Evolutionary conservation across 2,113 vertebrate species (phyloP).

Genomic region (Sylvia atricapilla): DNA sequence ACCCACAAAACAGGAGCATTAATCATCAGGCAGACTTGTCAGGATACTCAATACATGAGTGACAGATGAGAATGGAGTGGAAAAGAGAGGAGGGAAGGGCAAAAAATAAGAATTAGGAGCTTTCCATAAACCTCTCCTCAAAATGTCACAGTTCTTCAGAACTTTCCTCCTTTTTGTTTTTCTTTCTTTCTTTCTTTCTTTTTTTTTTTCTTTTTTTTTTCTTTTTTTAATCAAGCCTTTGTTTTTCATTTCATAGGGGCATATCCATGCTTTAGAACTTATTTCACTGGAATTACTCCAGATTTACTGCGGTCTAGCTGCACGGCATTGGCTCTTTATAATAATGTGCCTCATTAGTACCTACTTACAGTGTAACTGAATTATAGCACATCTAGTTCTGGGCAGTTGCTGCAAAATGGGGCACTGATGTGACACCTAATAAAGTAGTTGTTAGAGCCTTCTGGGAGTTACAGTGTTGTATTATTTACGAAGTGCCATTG

Average conservation of each 20-base stretch:
- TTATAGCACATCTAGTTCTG: slow-evolving; percentile 29
- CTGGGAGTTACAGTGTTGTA: neutral
- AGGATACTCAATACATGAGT: slow-evolving; percentile 10
- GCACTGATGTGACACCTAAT: slow-evolving; percentile 51
- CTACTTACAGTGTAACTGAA: slow-evolving; percentile 54
- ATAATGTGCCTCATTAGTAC: slow-evolving; percentile 38
- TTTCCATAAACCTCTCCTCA: neutral
- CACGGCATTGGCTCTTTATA: neutral
- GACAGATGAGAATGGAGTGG: neutral
- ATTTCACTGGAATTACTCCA: slow-evolving; percentile 36
- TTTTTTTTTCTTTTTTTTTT: neutral
- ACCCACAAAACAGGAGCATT: slow-evolving; percentile 38
- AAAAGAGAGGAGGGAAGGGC: neutral
- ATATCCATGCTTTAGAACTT: neutral
- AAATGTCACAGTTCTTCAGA: neutral
- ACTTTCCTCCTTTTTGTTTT: neutral
- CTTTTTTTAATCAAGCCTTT: neutral
- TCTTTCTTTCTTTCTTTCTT: neutral
- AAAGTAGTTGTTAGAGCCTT: slow-evolving; percentile 43
- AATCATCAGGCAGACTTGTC: slow-evolving; percentile 19
- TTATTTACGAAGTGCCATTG: slow-evolving; percentile 40
- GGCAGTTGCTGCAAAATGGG: slow-evolving; percentile 25
- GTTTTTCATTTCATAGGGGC: neutral
- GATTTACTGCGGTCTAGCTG: slow-evolving; percentile 11
- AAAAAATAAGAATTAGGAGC: neutral